Conservation (phyloP, 2,797 vertebrate genomes). For the Urosaurus nigricauda region DNA sequence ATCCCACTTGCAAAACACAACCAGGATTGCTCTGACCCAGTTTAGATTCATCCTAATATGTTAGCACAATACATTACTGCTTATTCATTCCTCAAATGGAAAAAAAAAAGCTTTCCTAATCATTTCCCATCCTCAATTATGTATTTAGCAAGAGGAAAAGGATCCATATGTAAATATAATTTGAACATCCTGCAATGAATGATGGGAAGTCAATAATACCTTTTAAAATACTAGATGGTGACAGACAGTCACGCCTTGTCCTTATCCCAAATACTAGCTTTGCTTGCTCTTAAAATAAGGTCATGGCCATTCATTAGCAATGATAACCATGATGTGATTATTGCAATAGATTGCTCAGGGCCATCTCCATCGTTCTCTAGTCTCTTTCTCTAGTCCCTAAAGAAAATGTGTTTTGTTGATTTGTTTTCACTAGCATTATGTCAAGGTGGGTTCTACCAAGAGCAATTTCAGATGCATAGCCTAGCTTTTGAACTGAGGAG, state of each 20-base stretch:
- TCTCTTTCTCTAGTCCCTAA: background rate
- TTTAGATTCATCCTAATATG: background rate
- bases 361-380: background rate
- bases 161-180: background rate
- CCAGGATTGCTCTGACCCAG: background rate
- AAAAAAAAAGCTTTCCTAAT: background rate
- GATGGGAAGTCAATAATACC: accelerated
- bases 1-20: background rate
- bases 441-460: background rate
- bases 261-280: constrained; percentile 38
- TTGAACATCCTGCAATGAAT: background rate
- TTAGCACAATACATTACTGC: background rate
- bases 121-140: background rate
- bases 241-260: background rate
- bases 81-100: background rate
- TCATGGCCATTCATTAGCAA: constrained; percentile 21
- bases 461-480: background rate
- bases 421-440: background rate
- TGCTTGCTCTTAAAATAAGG: constrained; percentile 19
- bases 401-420: background rate
- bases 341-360: background rate
- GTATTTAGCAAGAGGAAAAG: accelerated
- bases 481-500: background rate
- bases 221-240: background rate
- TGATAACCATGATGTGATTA: background rate